Percentiles rank a stretch among this genome's conserved stretches.
These are phyloP conservation scores for Mimumesa dahlbomi DNA, from an alignment of 2,888 invertebrate genomes.

Conservation along the genomic window DNA sequence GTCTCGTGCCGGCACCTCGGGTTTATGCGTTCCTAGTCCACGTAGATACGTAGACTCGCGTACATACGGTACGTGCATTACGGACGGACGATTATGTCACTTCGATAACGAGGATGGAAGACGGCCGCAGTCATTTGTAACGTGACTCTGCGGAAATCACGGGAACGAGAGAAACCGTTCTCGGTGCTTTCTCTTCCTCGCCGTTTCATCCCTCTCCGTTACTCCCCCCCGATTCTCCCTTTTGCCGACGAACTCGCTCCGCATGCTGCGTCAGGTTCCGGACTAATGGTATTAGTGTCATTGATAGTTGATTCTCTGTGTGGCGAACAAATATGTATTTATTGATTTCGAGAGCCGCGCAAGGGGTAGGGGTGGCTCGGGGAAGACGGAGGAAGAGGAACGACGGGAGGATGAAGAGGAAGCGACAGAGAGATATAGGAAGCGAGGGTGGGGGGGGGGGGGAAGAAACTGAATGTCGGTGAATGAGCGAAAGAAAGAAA, in stretches of 20 bases:
- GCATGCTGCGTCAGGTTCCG: constrained; percentile 58
- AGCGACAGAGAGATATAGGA: neutral
- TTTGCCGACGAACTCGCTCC: constrained; percentile 28
- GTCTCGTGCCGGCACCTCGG: constrained; percentile 48
- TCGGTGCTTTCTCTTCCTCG: constrained; percentile 22
- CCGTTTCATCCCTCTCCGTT: constrained; percentile 5
- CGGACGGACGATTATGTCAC: constrained; percentile 77
- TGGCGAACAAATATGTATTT: constrained; percentile 75
- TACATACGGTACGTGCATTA: constrained; percentile 45
- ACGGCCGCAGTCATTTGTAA: constrained; percentile 76
- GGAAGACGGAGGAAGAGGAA: constrained; percentile 44
- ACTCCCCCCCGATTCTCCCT: constrained; percentile 23
- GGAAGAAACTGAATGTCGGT: neutral
- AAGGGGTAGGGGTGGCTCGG: constrained; percentile 24
- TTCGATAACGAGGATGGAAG: constrained; percentile 77
- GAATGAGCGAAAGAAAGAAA: neutral
- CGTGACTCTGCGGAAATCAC: constrained; percentile 77
- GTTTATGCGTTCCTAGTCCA: constrained; percentile 36
- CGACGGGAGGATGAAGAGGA: neutral
- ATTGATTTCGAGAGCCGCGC: constrained; percentile 68
- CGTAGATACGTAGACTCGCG: constrained; percentile 30
- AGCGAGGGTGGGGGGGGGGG: neutral
- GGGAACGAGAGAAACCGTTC: constrained; percentile 59
- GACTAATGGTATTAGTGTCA: constrained; percentile 76
- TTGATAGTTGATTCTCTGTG: constrained; percentile 73